Conservation (phyloP, 2,113 vertebrate species). For the Plestiodon gilberti region DNA sequence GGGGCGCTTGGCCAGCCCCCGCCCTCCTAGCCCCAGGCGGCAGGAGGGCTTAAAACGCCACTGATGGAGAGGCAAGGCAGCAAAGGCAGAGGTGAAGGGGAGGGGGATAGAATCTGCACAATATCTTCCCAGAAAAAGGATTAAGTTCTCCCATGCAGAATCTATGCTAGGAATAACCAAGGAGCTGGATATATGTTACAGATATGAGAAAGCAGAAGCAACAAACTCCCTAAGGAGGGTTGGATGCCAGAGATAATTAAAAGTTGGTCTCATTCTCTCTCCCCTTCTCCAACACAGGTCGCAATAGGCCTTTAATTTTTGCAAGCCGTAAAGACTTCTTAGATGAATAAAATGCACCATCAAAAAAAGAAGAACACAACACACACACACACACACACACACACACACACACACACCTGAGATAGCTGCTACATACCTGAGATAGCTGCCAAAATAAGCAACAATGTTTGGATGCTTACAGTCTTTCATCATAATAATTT, state of each 20-base stretch:
- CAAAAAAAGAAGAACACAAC: slow-evolving; percentile 30
- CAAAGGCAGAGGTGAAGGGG: neutral
- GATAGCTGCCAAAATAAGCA: slow-evolving; percentile 99
- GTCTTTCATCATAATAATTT: slow-evolving; percentile 99
- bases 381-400: neutral
- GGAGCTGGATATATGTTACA: neutral
- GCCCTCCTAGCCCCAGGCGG: no score
- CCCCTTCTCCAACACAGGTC: neutral
- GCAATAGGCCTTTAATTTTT: neutral
- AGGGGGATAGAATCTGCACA: neutral
- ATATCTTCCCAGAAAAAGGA: neutral
- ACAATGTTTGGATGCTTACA: slow-evolving; percentile 99
- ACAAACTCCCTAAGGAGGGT: neutral
- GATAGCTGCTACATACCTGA: slow-evolving; percentile 98
- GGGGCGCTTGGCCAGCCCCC: no score
- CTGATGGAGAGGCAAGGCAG: neutral
- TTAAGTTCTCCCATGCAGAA: neutral
- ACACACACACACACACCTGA: no score
- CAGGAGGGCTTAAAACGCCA: no score
- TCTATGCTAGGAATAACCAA: neutral
- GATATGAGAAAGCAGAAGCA: neutral
- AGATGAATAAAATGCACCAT: slow-evolving; percentile 39
- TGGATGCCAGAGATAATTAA: slow-evolving; percentile 14
- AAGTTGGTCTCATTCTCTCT: neutral
- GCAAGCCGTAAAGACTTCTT: slow-evolving; percentile 28